Evolutionary conservation across 2,113 vertebrate species (phyloP), one percentile per base, ranked within the genome.

Genomic region (Symphodus melops): DNA sequence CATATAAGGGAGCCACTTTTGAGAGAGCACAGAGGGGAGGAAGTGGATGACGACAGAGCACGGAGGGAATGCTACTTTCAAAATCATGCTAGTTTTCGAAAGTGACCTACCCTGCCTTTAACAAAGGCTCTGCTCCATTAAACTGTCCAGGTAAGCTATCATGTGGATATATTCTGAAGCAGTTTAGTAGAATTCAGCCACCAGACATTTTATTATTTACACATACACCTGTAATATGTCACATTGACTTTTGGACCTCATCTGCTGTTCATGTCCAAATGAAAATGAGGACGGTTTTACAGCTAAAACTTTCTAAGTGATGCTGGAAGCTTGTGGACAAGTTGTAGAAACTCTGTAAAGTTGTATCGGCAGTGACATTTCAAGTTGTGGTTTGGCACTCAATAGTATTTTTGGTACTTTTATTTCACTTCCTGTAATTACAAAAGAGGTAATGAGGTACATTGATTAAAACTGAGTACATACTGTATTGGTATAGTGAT

Each of bases 101-200:
- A n/a, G n/a, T n/a, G n/a, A n/a, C n/a, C n/a, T n/a, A n/a, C n/a
- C n/a, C n/a, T n/a, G n/a, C n/a, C n/a, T n/a, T n/a, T n/a, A n/a
- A n/a, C 0, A 4, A 9, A 14, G 57, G n/a, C 37, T 42, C n/a
- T 16, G 36, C 21, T 21, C 37, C 41, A 42, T 42, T 41, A 21
- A 21, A 21, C 12, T 23, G n/a, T 42, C 57, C 6, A 12, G 14
- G 6, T 21, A 21, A 14, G 37, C n/a, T 19, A 9, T n/a, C 1
- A 58, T 33, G 33, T 58, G 8, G 19, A 41, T 41, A 11, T 8
- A 57, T 28, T 36, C 19, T 12, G 19, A 59, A 21, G 36, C 4
- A 41, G 57, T 37, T 59, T 39, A 20, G 39, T 59, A n/a, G n/a
- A 59, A 41, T 41, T 58, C 56, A 37, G 56, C 36, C 37, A 60